Evolutionary conservation across 2,888 invertebrate genomes (phyloP), one percentile per base, ranked within the genome.

Genomic region (Sarcophaga carnaria): DNA sequence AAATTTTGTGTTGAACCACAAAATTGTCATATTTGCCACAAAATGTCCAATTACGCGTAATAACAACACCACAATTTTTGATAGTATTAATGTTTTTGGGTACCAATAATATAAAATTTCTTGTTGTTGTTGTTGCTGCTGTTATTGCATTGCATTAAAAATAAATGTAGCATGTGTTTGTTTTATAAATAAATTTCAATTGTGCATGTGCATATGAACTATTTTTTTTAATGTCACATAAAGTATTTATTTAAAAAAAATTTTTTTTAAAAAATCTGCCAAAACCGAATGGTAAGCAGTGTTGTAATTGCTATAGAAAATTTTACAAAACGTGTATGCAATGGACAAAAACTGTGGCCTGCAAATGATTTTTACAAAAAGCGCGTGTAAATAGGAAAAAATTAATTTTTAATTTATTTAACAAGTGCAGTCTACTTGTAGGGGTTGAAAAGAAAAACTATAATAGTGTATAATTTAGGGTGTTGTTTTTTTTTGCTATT

Each of bases 21-120:
- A 88, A 89, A 89, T 89, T 89, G 88, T 89, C 89, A 88, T 89
- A 85, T 89, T 88, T 88, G 85, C 89, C 89, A 85, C 89, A 89
- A 88, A 88, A 88, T 88, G 88, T 88, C 86, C 89, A 89, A 89
- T 89, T 88, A 88, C 85, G 88, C 83, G 88, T 86, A 88, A 88
- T 88, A 82, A 82, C 80, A 85, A 83, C 37, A 79, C 88, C 86
- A 71, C 86, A 87, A 83, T 80, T 85, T 87, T 80, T 85, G 80
- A 85, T 85, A 80, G 84, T 80, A 80, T 85, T 85, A 85, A 80
- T 54, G 54, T 54, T 54, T 79, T 75, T 70, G 70, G 70, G 79
- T 60, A 70, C 69, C 62, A 69, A 49, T 59, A 83, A 82, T 67
- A 74, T 59, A 74, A 71, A 27, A 20, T 22, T 49, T 66, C 4